phyloP scores from a whole-genome alignment of 2,113 vertebrate species.

The Marcusenius ussheri region DNA sequence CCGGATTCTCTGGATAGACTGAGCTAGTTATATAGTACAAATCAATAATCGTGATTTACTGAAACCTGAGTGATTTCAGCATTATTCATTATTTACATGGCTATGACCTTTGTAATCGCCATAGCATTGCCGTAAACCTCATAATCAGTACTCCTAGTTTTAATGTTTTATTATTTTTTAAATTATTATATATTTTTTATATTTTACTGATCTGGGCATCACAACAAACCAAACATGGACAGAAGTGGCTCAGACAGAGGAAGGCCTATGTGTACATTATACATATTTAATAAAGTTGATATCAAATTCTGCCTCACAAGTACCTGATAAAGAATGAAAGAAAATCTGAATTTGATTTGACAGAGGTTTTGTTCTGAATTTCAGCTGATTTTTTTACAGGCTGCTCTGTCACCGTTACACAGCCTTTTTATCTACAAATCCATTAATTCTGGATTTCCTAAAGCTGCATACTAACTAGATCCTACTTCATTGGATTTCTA shows the following conservation, averaged over 20 bases:
- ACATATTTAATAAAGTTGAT: not conserved
- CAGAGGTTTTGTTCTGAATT: constrained; percentile 12
- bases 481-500: constrained; percentile 30
- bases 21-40: not conserved
- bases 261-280: not conserved
- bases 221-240: not conserved
- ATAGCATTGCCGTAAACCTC: not conserved
- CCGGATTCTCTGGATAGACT: not conserved
- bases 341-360: not conserved
- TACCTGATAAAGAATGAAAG: not conserved
- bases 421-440: constrained; percentile 35
- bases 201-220: not conserved
- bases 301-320: not conserved
- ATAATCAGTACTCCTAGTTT: not conserved
- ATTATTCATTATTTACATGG: not conserved
- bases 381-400: not conserved
- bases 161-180: not conserved
- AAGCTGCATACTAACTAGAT: constrained; percentile 44
- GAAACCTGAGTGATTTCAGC: not conserved
- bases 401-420: constrained; percentile 20
- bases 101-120: not conserved
- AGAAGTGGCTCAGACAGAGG: not conserved
- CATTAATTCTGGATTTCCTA: constrained; percentile 30
- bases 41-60: not conserved
- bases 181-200: not conserved